Evolutionary conservation across 2,113 vertebrate genomes (phyloP).

Genomic region (Odobenus rosmarus): DNA sequence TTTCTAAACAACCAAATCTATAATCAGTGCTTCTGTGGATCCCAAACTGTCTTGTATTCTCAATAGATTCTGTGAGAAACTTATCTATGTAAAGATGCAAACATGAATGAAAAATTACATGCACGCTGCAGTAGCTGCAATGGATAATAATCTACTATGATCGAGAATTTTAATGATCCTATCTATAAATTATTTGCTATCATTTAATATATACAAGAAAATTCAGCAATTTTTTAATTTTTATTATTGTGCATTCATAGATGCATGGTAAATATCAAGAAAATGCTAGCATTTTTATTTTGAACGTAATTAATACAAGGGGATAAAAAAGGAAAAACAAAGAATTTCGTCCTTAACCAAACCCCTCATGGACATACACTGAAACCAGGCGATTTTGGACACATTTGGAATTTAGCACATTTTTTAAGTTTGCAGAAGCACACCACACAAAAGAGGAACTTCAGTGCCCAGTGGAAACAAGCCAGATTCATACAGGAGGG

Average conservation of each 20-base stretch:
- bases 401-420: neutral
- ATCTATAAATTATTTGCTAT: neutral
- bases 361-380: constrained; percentile 10
- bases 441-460: neutral
- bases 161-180: neutral
- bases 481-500: constrained; percentile 68
- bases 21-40: neutral
- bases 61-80: constrained; percentile 10
- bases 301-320: constrained; percentile 32
- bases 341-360: constrained; percentile 37
- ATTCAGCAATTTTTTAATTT: neutral
- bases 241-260: neutral
- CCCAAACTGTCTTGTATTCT: neutral
- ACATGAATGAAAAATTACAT: neutral
- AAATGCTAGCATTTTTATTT: constrained; percentile 40
- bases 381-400: constrained; percentile 40
- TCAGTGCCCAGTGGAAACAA: constrained; percentile 23
- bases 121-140: too few relatives aligned
- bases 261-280: neutral
- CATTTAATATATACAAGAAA: neutral
- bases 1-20: neutral
- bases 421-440: constrained; percentile 11
- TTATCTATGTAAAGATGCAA: neutral
- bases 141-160: neutral
- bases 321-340: constrained; percentile 1